Conservation (phyloP, 2,113 vertebrate species). For the Onychostruthus taczanowskii region DNA sequence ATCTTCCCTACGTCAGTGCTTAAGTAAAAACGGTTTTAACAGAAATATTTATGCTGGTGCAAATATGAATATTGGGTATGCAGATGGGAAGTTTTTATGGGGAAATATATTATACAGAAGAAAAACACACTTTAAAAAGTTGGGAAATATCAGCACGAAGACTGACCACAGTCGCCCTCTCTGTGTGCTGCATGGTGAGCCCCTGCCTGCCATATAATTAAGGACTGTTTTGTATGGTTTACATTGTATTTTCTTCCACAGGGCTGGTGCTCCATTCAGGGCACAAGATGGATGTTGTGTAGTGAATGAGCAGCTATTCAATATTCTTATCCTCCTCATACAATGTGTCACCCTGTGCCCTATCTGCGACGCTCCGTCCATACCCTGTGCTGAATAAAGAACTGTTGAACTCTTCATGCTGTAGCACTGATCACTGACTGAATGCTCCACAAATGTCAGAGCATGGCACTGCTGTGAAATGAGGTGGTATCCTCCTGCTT, state of each 20-base stretch:
- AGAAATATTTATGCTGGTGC: background rate
- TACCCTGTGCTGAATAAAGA: constrained; percentile 23
- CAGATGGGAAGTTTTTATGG: background rate
- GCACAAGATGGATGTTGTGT: constrained; percentile 48
- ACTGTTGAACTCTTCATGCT: background rate
- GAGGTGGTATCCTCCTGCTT: background rate
- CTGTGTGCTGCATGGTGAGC: background rate
- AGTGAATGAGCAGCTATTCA: constrained; percentile 55
- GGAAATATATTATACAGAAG: background rate
- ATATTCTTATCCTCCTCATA: constrained; percentile 50
- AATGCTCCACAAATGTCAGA: background rate
- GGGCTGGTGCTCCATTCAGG: constrained; percentile 16
- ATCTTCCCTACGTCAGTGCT: background rate
- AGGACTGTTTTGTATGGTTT: constrained; percentile 38
- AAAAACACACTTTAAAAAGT: background rate
- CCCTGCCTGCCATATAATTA: background rate
- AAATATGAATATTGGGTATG: background rate
- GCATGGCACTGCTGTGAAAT: background rate
- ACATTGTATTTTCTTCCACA: constrained; percentile 51
- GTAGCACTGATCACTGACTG: background rate
- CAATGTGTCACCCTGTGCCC: constrained; percentile 62
- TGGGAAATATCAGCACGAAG: background rate
- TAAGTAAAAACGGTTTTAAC: background rate
- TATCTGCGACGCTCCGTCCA: background rate
- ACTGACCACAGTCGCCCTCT: background rate